A percentile compares a stretch with the other conserved stretches of the same genome.
phyloP scores from a whole-genome alignment of 2,113 vertebrate species.

The Neodon shergylaensis region DNA sequence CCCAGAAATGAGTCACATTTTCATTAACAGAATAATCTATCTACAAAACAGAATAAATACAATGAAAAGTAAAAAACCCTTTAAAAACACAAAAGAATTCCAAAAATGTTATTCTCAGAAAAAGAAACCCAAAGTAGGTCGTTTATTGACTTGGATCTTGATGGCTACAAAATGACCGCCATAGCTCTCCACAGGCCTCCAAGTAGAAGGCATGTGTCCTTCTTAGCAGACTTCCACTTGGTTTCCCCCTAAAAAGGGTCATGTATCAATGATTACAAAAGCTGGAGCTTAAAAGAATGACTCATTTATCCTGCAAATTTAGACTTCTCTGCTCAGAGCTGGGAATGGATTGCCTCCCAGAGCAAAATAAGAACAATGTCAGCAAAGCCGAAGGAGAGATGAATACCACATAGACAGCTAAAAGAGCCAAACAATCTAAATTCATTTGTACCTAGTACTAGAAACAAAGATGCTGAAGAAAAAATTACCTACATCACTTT shows the following conservation, averaged over 20 bases:
- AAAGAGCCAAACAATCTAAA: neutral
- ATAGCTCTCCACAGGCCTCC: neutral
- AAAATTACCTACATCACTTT: too few species aligned
- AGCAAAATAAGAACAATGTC: neutral
- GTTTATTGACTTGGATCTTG: neutral
- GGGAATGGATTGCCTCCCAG: neutral
- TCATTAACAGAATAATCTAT: neutral
- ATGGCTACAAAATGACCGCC: neutral
- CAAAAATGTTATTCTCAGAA: neutral
- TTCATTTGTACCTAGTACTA: neutral
- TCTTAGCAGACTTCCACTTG: neutral
- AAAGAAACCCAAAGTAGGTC: neutral
- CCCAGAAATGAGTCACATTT: neutral
- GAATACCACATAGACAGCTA: neutral
- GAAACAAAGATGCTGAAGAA: neutral
- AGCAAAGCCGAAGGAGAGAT: neutral
- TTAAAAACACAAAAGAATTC: neutral
- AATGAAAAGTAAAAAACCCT: neutral
- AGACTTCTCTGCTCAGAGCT: neutral
- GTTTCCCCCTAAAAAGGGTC: neutral
- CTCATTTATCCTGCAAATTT: neutral
- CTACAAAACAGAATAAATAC: neutral
- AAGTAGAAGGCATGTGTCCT: neutral
- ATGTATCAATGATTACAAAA: neutral
- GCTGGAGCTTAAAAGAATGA: neutral